These are phyloP conservation scores for Agriopis leucophaearia DNA, from an alignment of 2,888 invertebrate species.

Conservation along the genomic window DNA sequence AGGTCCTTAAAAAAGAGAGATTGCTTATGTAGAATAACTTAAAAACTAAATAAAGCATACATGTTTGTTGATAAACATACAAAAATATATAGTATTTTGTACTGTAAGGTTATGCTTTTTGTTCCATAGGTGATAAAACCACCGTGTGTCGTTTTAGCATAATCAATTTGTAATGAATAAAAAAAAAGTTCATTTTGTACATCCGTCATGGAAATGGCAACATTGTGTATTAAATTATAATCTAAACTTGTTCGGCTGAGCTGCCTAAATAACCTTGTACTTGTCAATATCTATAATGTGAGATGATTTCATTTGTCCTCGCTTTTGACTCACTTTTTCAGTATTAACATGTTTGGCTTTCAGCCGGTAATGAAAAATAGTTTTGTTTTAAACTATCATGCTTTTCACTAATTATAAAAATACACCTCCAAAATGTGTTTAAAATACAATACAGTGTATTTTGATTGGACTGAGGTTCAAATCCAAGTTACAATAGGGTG, in stretches of 20 bases:
- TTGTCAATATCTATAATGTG: constrained; percentile 36
- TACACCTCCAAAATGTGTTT: too few relatives aligned
- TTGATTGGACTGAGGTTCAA: too few relatives aligned
- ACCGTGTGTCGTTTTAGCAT: constrained; percentile 27
- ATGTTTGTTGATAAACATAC: constrained; percentile 68
- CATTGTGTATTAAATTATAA: constrained; percentile 48
- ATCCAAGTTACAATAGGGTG: too few relatives aligned
- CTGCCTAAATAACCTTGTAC: constrained; percentile 62
- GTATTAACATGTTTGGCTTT: neutral
- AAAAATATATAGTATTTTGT: constrained; percentile 82
- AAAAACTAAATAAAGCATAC: constrained; percentile 82
- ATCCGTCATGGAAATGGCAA: constrained; percentile 60
- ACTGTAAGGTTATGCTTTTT: constrained; percentile 77
- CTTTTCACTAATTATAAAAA: too few relatives aligned
- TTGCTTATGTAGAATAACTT: constrained; percentile 59
- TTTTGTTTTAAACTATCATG: too few relatives aligned
- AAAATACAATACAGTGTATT: too few relatives aligned
- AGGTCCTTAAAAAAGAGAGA: constrained; percentile 62
- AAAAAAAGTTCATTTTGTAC: constrained; percentile 51
- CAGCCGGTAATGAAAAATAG: neutral
- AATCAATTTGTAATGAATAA: constrained; percentile 30
- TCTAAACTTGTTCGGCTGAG: constrained; percentile 53
- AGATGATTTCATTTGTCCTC: constrained; percentile 27
- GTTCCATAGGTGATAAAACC: constrained; percentile 21
- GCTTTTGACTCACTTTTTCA: constrained; percentile 33